A percentile compares a stretch with the other conserved stretches of the same genome.
Conservation (phyloP, 2,797 vertebrate genomes). For the Pangasius larnaudii region DNA sequence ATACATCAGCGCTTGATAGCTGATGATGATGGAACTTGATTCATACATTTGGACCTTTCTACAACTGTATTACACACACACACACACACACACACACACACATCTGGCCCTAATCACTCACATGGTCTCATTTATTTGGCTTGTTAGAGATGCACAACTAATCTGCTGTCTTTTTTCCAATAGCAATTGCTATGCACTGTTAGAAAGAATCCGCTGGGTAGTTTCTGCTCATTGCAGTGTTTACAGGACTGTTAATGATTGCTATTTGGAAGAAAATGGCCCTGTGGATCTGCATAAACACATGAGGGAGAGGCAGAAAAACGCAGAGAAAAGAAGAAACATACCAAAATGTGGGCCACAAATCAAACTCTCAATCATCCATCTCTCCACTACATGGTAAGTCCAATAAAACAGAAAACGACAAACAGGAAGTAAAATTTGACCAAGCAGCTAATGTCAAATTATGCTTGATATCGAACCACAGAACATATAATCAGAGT, state of each 20-base stretch:
- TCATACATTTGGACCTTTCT: constrained; percentile 58
- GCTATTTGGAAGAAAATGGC: constrained; percentile 74
- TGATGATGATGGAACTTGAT: constrained; percentile 53
- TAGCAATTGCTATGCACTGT: constrained; percentile 73
- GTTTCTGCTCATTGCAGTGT: constrained; percentile 71
- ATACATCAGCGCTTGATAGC: constrained; percentile 13
- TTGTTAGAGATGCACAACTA: constrained; percentile 70
- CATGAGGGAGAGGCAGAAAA: not conserved
- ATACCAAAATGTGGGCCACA: not conserved
- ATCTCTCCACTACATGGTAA: not conserved
- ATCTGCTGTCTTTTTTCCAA: constrained; percentile 66
- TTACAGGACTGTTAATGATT: constrained; percentile 72
- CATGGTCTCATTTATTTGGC: constrained; percentile 49
- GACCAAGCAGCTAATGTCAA: constrained; percentile 20
- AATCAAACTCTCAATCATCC: constrained; percentile 9
- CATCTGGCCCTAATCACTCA: constrained; percentile 37
- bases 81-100: constrained; percentile 57
- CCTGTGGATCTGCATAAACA: constrained; percentile 18
- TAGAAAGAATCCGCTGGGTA: constrained; percentile 73
- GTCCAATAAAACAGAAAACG: constrained; percentile 19
- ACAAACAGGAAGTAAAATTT: constrained; percentile 23
- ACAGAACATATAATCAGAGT: constrained; percentile 20
- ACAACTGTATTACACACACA: not conserved
- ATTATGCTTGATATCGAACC: not conserved
- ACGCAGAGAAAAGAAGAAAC: not conserved